Evolutionary conservation across 2,113 vertebrate genomes (phyloP).

Genomic region (Lepus americanus): DNA sequence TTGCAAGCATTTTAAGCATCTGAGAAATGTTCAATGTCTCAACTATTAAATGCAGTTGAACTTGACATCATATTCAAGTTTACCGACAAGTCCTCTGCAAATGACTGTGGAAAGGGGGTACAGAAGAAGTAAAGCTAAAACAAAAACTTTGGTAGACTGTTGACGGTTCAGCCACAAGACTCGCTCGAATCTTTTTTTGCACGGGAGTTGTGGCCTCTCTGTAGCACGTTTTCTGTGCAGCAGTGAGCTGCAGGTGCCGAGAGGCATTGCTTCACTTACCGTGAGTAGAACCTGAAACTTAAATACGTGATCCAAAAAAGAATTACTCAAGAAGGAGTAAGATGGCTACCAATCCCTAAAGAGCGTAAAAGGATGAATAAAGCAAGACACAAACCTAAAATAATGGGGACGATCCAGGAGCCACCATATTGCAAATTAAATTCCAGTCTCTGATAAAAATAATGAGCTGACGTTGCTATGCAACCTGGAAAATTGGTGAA

Average conservation of each 20-base stretch:
- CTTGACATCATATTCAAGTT: not conserved
- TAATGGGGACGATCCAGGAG: not conserved
- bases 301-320: not conserved
- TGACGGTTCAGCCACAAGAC: not conserved
- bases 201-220: not conserved
- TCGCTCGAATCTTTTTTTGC: not conserved
- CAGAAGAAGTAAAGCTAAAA: not conserved
- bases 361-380: not conserved
- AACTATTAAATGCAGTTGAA: slow-evolving; percentile 27
- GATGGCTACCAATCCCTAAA: not conserved
- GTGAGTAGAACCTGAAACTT: not conserved
- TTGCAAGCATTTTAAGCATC: not conserved
- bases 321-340: not conserved
- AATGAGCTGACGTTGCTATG: not conserved
- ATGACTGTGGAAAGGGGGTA: not conserved
- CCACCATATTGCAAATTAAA: not conserved
- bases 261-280: not conserved
- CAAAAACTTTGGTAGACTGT: not conserved
- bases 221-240: not conserved
- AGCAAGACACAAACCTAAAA: not conserved
- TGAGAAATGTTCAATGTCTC: not conserved
- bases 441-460: not conserved
- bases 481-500: not conserved
- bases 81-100: not conserved
- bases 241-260: not conserved